phyloP scores from a whole-genome alignment of 2,113 vertebrate genomes.

The Malaclemys terrapin region DNA sequence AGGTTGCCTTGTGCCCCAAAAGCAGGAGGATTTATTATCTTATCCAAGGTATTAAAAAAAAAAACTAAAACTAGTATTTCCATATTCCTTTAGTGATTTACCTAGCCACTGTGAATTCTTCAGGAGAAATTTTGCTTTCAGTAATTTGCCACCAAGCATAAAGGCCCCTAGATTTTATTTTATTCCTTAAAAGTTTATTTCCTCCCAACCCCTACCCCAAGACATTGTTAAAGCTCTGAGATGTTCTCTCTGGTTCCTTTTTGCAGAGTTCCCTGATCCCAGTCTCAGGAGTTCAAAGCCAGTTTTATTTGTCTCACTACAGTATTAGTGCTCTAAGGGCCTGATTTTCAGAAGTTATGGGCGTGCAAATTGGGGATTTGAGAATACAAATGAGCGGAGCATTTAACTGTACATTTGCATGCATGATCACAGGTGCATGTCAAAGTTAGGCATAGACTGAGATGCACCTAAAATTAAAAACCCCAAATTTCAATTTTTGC shows the following conservation, averaged over 20 bases:
- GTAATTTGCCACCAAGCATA: not conserved
- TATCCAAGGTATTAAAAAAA: not conserved
- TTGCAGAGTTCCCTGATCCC: not conserved
- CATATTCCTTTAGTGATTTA: not conserved
- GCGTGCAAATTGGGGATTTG: not conserved
- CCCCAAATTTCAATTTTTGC: not conserved
- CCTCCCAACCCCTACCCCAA: not conserved
- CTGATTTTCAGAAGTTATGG: not conserved
- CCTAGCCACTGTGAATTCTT: not conserved
- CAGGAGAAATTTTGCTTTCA: not conserved
- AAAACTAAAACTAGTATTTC: not conserved
- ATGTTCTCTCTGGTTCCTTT: not conserved
- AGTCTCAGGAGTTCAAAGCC: not conserved
- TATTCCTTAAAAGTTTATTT: not conserved
- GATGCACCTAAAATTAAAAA: not conserved
- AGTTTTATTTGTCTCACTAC: not conserved
- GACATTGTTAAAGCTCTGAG: not conserved
- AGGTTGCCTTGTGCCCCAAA: not conserved
- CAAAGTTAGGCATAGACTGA: not conserved
- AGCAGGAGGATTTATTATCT: not conserved
- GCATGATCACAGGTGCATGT: not conserved
- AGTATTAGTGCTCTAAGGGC: not conserved
- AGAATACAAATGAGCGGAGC: not conserved
- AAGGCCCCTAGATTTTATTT: not conserved
- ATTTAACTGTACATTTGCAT: not conserved